Evolutionary conservation across 1,140 invertebrate genomes (phyloP), one percentile per base, ranked within the genome.

Genomic region (Papilio dardanus): DNA sequence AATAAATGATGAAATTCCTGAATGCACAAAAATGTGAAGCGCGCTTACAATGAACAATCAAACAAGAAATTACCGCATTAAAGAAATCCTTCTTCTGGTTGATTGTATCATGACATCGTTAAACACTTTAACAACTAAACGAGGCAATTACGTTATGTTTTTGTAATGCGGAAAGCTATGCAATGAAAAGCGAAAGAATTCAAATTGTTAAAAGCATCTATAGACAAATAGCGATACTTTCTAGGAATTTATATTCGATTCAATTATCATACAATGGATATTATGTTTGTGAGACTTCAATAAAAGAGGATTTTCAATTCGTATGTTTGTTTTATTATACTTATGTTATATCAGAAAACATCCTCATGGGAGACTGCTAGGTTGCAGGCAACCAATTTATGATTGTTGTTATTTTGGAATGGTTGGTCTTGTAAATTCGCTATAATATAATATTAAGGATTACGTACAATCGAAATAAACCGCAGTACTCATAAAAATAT

Each of bases 391-490:
- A n/a, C n/a, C 16, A 7, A 16, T n/a, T 19, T 1, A 37, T 10
- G 35, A 10, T 8, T 19, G 42, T n/a, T 46, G 42, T 46, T 46
- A 46, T 46, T n/a, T 19, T 46, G 16, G 40, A 16, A 42, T 16
- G 10, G 35, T 37, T 37, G 12, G 24, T 50, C 4, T 46, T 73
- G 71, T 73, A 73, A 73, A 58, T 73, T 46, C n/a, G 33, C 40
- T 73, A n/a, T 10, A 76, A 46, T 24, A 74, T 81, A 80, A 85
- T 83, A 77, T 76, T 76, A 76, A 76, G 75, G 74, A 82, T 81
- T 81, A 85, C 80, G 78, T 76, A 81, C 77, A 83, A 80, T 80
- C 77, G 75, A 75, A 77, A 67, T 68, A 82, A 86, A 73, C 83
- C 84, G 80, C 83, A 84, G 79, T 78, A 76, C 75, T 73, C 76